These are phyloP conservation scores for Stenodema calcarata DNA, from an alignment of 2,888 invertebrate species.

Conservation along the genomic window DNA sequence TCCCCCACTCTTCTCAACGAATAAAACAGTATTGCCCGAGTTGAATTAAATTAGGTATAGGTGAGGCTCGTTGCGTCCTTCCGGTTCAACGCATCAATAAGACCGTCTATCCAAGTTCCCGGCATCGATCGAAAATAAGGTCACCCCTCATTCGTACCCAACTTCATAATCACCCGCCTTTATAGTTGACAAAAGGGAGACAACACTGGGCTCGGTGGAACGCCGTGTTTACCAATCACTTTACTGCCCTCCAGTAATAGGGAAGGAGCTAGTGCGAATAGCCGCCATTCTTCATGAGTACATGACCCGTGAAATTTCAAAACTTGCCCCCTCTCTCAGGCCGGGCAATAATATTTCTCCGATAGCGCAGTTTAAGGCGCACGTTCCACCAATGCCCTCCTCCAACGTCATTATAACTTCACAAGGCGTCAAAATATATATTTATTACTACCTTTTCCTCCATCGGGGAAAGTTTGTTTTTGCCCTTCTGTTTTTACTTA, in stretches of 20 bases:
- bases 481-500: not conserved
- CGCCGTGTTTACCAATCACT: not conserved
- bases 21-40: not conserved
- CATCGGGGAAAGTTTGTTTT: not conserved
- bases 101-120: not conserved
- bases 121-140: not conserved
- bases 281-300: not conserved
- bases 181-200: not conserved
- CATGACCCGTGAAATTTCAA: not conserved
- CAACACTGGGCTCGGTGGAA: not conserved
- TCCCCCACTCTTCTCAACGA: too few species aligned
- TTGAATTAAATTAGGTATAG: not conserved
- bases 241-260: not conserved
- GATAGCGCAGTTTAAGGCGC: not conserved
- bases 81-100: not conserved
- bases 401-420: conserved; percentile 8
- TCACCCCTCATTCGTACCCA: not conserved
- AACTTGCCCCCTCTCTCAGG: not conserved
- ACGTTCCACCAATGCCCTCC: not conserved
- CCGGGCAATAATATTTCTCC: not conserved
- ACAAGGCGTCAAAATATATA: conserved; percentile 13
- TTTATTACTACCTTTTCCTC: conserved; percentile 14
- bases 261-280: not conserved
- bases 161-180: not conserved
- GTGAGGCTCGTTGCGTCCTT: not conserved